A percentile compares a stretch with the other conserved stretches of the same genome.
Evolutionary conservation across 2,797 vertebrate genomes (phyloP).

Genomic region (Pangasius macronema): DNA sequence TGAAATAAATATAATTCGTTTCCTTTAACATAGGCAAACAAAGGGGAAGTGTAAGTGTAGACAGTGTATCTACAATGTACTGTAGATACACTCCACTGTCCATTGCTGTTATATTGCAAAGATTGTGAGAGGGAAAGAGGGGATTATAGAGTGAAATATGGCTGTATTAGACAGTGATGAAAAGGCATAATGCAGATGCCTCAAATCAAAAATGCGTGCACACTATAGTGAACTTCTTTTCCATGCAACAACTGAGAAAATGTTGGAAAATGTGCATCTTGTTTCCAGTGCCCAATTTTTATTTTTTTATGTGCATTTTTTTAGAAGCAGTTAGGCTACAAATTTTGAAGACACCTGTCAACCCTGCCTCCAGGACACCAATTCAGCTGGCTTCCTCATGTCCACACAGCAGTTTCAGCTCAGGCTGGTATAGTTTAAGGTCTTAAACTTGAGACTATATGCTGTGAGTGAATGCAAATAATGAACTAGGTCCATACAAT

Average conservation of each 20-base stretch:
- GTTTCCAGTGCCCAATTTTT: not conserved
- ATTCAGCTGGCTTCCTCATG: no score
- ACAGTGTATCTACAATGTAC: no score
- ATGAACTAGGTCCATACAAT: conserved; percentile 4
- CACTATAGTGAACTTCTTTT: not conserved
- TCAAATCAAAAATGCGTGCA: not conserved
- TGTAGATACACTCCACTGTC: no score
- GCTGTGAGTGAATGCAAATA: not conserved
- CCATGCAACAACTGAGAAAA: not conserved
- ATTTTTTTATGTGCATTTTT: not conserved
- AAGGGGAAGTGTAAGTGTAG: not conserved
- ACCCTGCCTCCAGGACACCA: not conserved
- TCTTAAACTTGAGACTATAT: not conserved
- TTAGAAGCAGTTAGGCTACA: not conserved
- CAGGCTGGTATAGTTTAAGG: not conserved
- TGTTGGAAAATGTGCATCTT: not conserved
- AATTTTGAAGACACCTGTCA: not conserved
- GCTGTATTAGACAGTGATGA: not conserved
- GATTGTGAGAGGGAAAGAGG: not conserved
- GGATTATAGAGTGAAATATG: not conserved
- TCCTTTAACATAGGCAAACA: not conserved
- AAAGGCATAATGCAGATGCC: not conserved
- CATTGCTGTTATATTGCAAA: not conserved
- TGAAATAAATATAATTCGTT: not conserved
- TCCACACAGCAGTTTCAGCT: not conserved